Percentiles rank a stretch among this genome's conserved stretches.
Conservation (phyloP, 2,797 vertebrate species). For the Siniperca scherzeri region DNA sequence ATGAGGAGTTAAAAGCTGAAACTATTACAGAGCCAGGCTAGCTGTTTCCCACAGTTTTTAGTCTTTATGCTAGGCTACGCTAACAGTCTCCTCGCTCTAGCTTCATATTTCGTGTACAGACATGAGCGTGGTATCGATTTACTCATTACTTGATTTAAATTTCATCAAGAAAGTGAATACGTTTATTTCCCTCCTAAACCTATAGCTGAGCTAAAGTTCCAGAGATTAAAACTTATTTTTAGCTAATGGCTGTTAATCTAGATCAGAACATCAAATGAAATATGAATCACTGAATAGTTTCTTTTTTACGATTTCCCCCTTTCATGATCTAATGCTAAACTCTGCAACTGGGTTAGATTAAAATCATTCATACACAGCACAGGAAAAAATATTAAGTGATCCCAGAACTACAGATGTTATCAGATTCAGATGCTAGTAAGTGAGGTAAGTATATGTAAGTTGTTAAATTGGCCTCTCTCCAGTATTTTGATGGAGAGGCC, state of each 20-base stretch:
- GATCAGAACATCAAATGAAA: slow-evolving; percentile 8
- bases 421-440: background rate
- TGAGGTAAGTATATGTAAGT: background rate
- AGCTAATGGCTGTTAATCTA: background rate
- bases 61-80: background rate
- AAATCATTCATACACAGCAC: slow-evolving; percentile 18
- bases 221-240: background rate
- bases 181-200: no score
- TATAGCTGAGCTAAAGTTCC: no score
- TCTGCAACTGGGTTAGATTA: slow-evolving; percentile 32
- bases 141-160: background rate
- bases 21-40: no score
- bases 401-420: slow-evolving; percentile 12
- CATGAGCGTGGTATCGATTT: background rate
- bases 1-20: background rate
- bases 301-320: background rate
- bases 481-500: background rate
- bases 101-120: background rate
- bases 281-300: slow-evolving; percentile 13
- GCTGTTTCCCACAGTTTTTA: background rate
- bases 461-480: background rate
- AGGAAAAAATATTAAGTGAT: slow-evolving; percentile 11
- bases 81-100: background rate
- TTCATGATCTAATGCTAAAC: slow-evolving; percentile 36
- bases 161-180: background rate